Evolutionary conservation across 2,113 vertebrate genomes (phyloP), one percentile per base, ranked within the genome.

Genomic region (Sapajus apella): DNA sequence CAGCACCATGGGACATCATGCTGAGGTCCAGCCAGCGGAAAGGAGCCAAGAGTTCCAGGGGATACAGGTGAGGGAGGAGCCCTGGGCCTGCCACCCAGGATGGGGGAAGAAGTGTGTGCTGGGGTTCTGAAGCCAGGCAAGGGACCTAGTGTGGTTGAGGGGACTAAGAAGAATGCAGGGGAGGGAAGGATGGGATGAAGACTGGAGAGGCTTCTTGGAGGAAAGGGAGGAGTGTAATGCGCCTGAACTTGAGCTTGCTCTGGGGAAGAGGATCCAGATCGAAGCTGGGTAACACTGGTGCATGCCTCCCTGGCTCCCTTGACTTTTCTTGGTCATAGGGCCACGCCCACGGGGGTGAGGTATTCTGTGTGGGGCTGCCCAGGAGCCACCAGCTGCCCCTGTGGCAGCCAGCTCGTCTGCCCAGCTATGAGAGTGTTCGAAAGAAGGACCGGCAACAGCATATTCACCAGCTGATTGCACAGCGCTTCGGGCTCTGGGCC

Each of bases 371-470:
- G 0, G 99, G 98, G 70, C 79, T 98, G 93, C 98, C 98, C 87
- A 98, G 98, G 97, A 99, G 98, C 76, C 99, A 99, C 97, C 98
- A 96, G 92, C 98, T 99, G 6, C 94, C 97, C 0, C 52, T 96
- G 25, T 96, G 98, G 97, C 98, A 99, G 81, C 97, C 97, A 91
- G 98, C 99, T 30, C 98, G 72, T 55, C 96, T 99, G 91, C 99
- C 99, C 1, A 99, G 99, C 97, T 99, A 99, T 0, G 99, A 99
- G 96, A 99, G 99, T 0, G 98, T 99, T 91, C 97, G 98, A 56
- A 99, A 99, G 96, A 99, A 99, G 96, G 99, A 99, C 98, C 97
- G 98, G 73, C 99, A 99, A 97, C 98, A 98, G 93, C 99, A 99
- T 95, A 99, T 99, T 98, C 99, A 99, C 87, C 98, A 98, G 98